Evolutionary conservation across 1,140 invertebrate species (phyloP).

Genomic region (Aricia agestis): DNA sequence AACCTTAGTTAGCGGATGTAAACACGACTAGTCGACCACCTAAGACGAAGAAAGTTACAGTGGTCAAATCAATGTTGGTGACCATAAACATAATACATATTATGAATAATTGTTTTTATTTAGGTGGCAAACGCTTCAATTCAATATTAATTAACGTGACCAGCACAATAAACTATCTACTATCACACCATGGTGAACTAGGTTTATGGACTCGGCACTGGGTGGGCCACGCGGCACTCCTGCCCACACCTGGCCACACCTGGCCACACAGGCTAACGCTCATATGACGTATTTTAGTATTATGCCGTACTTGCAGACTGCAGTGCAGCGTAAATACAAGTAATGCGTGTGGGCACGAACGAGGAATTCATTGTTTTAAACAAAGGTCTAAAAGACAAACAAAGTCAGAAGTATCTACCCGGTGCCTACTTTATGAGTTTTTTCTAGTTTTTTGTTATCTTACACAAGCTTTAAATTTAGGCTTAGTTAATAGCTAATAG

Average conservation of each 20-base stretch:
- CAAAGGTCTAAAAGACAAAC: too few relatives aligned
- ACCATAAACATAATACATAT: background rate
- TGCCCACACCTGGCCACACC: background rate
- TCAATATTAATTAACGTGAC: background rate
- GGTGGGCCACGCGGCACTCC: background rate
- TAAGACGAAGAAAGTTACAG: background rate
- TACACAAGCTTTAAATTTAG: too few relatives aligned
- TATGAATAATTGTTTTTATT: too few relatives aligned
- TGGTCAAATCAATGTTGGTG: background rate
- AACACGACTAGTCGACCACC: background rate
- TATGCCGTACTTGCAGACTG: background rate
- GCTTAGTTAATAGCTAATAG: too few relatives aligned
- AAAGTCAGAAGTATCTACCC: too few relatives aligned
- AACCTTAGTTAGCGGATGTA: background rate
- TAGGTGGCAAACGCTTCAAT: background rate
- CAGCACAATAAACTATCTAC: too few relatives aligned
- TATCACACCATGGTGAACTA: background rate
- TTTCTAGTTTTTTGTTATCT: too few relatives aligned
- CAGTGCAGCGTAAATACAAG: background rate
- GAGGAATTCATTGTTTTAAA: too few relatives aligned
- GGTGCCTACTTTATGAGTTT: too few relatives aligned
- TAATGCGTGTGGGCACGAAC: background rate
- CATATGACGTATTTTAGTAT: background rate
- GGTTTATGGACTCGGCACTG: background rate
- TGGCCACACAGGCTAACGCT: background rate